Base-by-base conservation (phyloP, 2,797 vertebrate species). In the Acrossocheilus wenchowensis region DNA sequence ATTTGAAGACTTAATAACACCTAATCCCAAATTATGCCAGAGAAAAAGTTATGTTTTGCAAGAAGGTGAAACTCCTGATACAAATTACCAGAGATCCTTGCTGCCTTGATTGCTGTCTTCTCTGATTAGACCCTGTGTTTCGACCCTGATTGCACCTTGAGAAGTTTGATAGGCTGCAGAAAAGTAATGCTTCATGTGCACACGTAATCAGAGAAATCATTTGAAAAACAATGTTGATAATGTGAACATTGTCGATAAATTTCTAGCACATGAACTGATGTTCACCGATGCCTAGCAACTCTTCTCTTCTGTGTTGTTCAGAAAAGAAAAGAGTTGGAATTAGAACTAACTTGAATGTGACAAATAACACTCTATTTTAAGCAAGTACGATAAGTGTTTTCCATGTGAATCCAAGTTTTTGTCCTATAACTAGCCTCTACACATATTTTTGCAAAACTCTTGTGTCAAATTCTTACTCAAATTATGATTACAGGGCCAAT, bases 131-230 rank as follows among this genome's bases (percentile, higher is more conserved):
- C 69, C 5, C 71, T 89, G 89, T 90, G 86, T 39, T 43, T 89
- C 89, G 86, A 89, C 85, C 82, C 90, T 91, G 91, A 92, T 92
- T 93, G 90, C 88, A 89, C 52, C 71, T 92, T 90, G 90, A 89
- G 73, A 87, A 87, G 81, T 78, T 86, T 81, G 48, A 72, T 87
- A 73, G 21, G 45, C 43, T 81, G 21, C n/a, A 57, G 79, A 72
- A 86, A 89, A 88, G 66, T 62, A 83, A 79, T n/a, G 14, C 11
- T 39, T 86, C 75, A 45, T 78, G 83, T 48, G 75, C 68, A 43
- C 72, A 85, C 14, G 8, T 78, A 87, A 85, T 73, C 78, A 78
- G n/a, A 87, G 69, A 64, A 74, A 54, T 78, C n/a, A 21, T 88
- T 62, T 77, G 39, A 45, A 78, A 84, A 88, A 34, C 75, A 45